Evolutionary conservation across 2,797 vertebrate species (phyloP), one percentile per base, ranked within the genome.

Genomic region (Enteromius trimaculatus): DNA sequence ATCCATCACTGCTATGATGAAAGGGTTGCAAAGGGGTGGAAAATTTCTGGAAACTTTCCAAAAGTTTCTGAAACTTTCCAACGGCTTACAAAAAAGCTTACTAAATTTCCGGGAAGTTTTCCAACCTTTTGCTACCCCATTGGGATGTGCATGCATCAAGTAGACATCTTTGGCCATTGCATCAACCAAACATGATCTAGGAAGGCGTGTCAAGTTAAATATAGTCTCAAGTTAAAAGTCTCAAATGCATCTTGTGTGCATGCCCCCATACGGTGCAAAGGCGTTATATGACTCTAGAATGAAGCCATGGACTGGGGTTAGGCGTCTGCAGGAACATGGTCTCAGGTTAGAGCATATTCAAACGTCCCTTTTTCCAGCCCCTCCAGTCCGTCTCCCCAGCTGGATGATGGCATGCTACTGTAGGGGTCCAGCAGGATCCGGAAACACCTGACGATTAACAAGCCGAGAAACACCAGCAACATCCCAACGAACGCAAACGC

Each of bases 381-480:
- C 90, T 99, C 97, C 6, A 98, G 95, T 89, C 97, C 97, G 51
- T 98, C 96, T 53, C 96, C 96, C 98, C 98, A 99, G 0, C 97
- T 98, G 69, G 97, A 99, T 19, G 98, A 98, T 7, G 97, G 97
- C 98, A 99, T 99, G 87, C 97, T 98, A 89, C 97, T 99, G 88
- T 99, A 99, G 1, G 98, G 98, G 90, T 99, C 97, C 91, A 99
- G 91, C 72, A 99, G 91, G 91, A 99, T 99, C 92, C 96, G 94
- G 94, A 99, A 99, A 92, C 98, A 99, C 92, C 98, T 93, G 82
- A 99, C 95, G 86, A 99, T 98, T 82, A 99, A 93, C 90, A 99
- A 94, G 87, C 96, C 98, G 91, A 99, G 91, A 92, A 99, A 98
- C 87, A 99, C 94, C 90, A 98, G 95, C 83, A 99, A 89, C 95